These are phyloP conservation scores for Bedellia somnulentella DNA, from an alignment of 2,888 invertebrate species.

Conservation along the genomic window DNA sequence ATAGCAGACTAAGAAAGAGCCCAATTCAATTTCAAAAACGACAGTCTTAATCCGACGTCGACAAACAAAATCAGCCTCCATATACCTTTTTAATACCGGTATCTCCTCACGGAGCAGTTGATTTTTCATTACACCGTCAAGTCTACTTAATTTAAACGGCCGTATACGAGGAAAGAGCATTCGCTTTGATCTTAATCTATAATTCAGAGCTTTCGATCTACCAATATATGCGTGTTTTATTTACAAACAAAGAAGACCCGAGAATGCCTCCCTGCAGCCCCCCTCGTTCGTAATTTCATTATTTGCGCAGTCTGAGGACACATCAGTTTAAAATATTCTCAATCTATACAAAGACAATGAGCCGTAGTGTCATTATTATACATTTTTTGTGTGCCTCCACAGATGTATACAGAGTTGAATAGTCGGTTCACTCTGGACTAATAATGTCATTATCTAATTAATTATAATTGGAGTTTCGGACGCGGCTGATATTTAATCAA, in stretches of 20 bases:
- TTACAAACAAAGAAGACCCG: constrained; percentile 38
- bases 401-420: too few relatives aligned
- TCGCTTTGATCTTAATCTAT: constrained; percentile 44
- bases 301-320: constrained; percentile 24
- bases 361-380: constrained; percentile 11
- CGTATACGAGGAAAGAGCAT: background rate
- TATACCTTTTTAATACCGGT: too few relatives aligned
- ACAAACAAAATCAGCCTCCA: too few relatives aligned
- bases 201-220: constrained; percentile 26
- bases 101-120: constrained; percentile 1
- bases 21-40: too few relatives aligned
- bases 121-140: constrained; percentile 5
- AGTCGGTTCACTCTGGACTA: too few relatives aligned
- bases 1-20: too few relatives aligned
- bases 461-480: too few relatives aligned
- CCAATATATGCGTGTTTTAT: constrained; percentile 47
- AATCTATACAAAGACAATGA: constrained; percentile 13
- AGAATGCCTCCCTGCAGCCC: constrained; percentile 10
- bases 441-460: too few relatives aligned
- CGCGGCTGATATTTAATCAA: too few relatives aligned
- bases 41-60: too few relatives aligned
- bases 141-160: constrained; percentile 5
- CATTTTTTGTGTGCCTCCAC: too few relatives aligned
- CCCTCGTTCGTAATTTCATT: constrained; percentile 34
- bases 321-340: constrained; percentile 19